A percentile compares a stretch with the other conserved stretches of the same genome.
Evolutionary conservation across 1,140 invertebrate genomes (phyloP).

Genomic region (Brachionus angularis): DNA sequence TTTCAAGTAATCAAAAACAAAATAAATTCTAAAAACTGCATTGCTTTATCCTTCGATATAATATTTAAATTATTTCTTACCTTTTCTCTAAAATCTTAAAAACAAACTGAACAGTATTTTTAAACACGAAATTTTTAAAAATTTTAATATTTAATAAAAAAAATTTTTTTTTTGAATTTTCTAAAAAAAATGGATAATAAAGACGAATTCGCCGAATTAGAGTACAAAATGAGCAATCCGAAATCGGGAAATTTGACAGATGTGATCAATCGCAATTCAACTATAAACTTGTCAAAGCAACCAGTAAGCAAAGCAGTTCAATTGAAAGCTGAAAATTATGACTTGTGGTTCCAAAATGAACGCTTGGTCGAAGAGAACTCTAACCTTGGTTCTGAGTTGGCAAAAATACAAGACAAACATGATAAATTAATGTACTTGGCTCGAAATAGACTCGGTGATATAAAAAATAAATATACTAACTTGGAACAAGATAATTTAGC

Average conservation of each 20-base stretch:
- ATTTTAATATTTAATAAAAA: no score
- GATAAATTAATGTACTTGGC: conserved; percentile 41
- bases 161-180: neutral
- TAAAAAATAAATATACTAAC: conserved; percentile 31
- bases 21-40: no score
- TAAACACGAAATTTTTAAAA: no score
- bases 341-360: conserved; percentile 43
- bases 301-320: conserved; percentile 38
- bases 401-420: conserved; percentile 42
- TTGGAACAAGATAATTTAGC: conserved; percentile 42
- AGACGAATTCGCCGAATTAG: conserved; percentile 39
- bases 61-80: no score
- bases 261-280: conserved; percentile 37
- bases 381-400: neutral
- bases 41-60: no score
- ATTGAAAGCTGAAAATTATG: conserved; percentile 43
- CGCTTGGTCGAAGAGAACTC: conserved; percentile 27
- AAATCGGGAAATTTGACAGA: conserved; percentile 3
- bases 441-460: conserved; percentile 33
- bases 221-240: conserved; percentile 26
- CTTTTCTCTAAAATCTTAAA: no score
- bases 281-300: conserved; percentile 15
- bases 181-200: conserved; percentile 34
- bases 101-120: no score
- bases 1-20: no score